Base-by-base conservation (phyloP, 2,888 invertebrate genomes). In the Chrysomela aeneicollis region DNA sequence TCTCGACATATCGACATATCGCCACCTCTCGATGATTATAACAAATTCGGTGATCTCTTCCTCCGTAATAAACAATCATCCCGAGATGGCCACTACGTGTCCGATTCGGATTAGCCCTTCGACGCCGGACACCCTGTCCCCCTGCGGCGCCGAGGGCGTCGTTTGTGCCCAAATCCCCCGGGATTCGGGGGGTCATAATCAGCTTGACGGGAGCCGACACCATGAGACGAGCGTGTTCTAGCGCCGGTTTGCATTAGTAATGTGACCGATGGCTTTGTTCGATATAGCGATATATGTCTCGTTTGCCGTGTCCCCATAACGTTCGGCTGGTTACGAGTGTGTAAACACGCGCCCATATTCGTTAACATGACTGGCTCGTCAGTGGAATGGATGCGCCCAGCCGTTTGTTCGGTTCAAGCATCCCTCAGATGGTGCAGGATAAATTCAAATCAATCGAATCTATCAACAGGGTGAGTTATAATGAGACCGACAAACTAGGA, bases 161-260 rank as follows among this genome's bases (percentile, higher is more conserved):
- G 37, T 12, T 35, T 10, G 35, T 35, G 35, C 35, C 42, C 42
- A 15, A 42, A 37, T 62, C 64, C 63, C 47, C 42, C 46, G 66
- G 67, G 68, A 63, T 37, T 58, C 18, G 55, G 8, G 53, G 51
- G 63, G 64, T 60, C 59, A 64, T 78, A 79, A 79, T 78, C 78
- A 76, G 76, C 77, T 78, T 73, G 74, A 75, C 75, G 73, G 73
- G 72, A 67, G 66, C 67, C 67, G 59, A 66, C 55, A 65, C 61
- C n/a, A n/a, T n/a, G 59, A 68, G 71, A 72, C 69, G 72, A 74
- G 69, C 76, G 73, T 78, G 78, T 79, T 73, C 74, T 67, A 72
- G 73, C 75, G 73, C 72, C 78, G 77, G 78, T 79, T 79, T 78
- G 78, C 79, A 78, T 78, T 76, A 76, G 76, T 78, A 78, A 78